Conservation (phyloP, 1,140 invertebrate genomes). For the Drosophila pectinifera region DNA sequence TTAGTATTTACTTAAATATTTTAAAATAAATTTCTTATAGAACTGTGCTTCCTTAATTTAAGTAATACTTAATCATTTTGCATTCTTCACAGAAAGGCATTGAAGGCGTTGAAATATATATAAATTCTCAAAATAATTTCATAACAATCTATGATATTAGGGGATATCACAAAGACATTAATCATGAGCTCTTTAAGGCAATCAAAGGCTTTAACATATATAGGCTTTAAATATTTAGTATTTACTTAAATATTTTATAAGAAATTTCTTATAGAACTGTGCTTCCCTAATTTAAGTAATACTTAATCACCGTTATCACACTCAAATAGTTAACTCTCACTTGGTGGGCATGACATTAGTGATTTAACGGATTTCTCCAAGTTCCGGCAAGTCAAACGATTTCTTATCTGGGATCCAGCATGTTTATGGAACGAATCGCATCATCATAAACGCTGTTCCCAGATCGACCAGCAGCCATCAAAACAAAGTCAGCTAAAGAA, state of each 20-base stretch:
- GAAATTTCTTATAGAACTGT: no score
- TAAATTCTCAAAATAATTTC: not conserved
- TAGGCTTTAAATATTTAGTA: no score
- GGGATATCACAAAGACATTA: not conserved
- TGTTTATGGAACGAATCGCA: conserved; percentile 44
- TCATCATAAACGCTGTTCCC: conserved; percentile 40
- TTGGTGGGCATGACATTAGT: not conserved
- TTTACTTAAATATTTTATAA: not conserved
- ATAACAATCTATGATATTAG: not conserved
- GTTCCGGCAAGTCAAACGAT: conserved; percentile 4
- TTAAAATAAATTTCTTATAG: not conserved
- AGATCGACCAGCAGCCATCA: conserved; percentile 43
- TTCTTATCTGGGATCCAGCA: conserved; percentile 15
- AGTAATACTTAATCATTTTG: no score
- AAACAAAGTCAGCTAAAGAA: conserved; percentile 33
- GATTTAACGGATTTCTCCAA: conserved; percentile 2
- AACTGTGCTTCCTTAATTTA: no score
- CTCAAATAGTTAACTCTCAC: not conserved
- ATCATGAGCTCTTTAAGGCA: no score
- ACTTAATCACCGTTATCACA: not conserved
- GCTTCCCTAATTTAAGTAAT: no score
- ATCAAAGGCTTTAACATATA: no score
- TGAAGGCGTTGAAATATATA: no score
- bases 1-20: no score
- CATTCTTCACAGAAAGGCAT: no score